Evolutionary conservation across 2,888 invertebrate species (phyloP), one percentile per base, ranked within the genome.

Genomic region (Oscheius sp.): DNA sequence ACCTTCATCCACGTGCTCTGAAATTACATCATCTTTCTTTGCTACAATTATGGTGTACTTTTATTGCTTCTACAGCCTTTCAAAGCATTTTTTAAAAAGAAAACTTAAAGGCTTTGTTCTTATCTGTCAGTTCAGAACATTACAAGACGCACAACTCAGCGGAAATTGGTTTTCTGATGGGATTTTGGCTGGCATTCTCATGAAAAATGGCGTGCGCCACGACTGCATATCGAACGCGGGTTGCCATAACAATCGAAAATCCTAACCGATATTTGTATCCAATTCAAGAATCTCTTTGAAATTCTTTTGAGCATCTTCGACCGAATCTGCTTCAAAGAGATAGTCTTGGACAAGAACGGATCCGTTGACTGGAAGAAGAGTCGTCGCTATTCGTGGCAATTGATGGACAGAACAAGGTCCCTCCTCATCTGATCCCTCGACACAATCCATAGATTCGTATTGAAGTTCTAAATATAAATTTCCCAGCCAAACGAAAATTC

Each of bases 281-380:
- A 80, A 52, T 27, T 76, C 74, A 65, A 80, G 71, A 64, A 80
- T 72, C 17, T 76, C 77, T 37, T 79, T 73, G 50, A 80, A 75
- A 55, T 80, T 80, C 55, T 78, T 79, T 65, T 78, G 78, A 17
- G 79, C 77, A 61, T 80, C 80, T 48, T 80, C 80, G 6, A 76
- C 72, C 17, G 76, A 72, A 48, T 80, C 80, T 0, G 77, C 78
- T 45, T 80, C 80, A 53, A 80, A 80, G 0, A 80, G 73, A 55
- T 72, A 80, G 31, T 80, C 80, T 29, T 76, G 74, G 34, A 80
- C 70, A 6, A 80, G 73, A 48, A 80, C 72, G 1, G 77, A 74
- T 0, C 78, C 73, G 25, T 77, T 75, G 8, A 61, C 46, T 25
- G 73, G 69, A 37, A 78, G 74, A 12, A 78, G 71, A 15, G 75